phyloP scores from a whole-genome alignment of 2,797 vertebrate species.

The Sebastes taczanowskii region DNA sequence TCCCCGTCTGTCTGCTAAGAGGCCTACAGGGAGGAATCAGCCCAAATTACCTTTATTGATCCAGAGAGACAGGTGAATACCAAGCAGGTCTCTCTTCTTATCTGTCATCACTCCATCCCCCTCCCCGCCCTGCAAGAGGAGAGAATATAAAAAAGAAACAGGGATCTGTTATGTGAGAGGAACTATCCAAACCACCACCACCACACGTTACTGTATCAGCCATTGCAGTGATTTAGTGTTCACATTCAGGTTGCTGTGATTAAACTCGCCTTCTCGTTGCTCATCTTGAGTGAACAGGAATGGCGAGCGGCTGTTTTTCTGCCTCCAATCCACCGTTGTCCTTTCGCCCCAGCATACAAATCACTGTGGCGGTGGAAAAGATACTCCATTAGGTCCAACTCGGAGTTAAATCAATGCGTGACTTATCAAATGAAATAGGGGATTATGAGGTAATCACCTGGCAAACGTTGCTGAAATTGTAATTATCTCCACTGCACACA shows the following conservation, averaged over 20 bases:
- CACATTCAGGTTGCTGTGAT: constrained; percentile 64
- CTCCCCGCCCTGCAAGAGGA: constrained; percentile 26
- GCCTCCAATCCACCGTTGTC: constrained; percentile 73
- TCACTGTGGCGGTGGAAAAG: constrained; percentile 77
- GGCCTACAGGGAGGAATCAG: constrained; percentile 83
- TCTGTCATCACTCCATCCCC: constrained; percentile 52
- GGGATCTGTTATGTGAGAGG: constrained; percentile 39
- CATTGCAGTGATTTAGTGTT: constrained; percentile 69
- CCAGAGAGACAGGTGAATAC: constrained; percentile 84
- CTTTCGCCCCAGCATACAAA: constrained; percentile 80
- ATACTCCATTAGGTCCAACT: constrained; percentile 84
- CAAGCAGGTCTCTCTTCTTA: constrained; percentile 75
- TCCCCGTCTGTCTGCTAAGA: constrained; percentile 82
- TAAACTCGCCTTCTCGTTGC: constrained; percentile 65
- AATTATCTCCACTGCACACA: constrained; percentile 80
- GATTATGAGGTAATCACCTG: constrained; percentile 85
- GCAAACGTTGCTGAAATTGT: constrained; percentile 83
- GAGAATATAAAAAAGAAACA: constrained; percentile 32
- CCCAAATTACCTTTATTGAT: constrained; percentile 85
- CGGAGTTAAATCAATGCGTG: constrained; percentile 83
- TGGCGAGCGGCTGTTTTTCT: constrained; percentile 74
- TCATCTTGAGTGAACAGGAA: constrained; percentile 59
- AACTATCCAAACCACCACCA: constrained; percentile 25
- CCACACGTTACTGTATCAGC: constrained; percentile 58
- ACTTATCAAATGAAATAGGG: constrained; percentile 86